Evolutionary conservation across 1,140 invertebrate genomes (phyloP), one percentile per base, ranked within the genome.

Genomic region (Luehdorfia chinensis): DNA sequence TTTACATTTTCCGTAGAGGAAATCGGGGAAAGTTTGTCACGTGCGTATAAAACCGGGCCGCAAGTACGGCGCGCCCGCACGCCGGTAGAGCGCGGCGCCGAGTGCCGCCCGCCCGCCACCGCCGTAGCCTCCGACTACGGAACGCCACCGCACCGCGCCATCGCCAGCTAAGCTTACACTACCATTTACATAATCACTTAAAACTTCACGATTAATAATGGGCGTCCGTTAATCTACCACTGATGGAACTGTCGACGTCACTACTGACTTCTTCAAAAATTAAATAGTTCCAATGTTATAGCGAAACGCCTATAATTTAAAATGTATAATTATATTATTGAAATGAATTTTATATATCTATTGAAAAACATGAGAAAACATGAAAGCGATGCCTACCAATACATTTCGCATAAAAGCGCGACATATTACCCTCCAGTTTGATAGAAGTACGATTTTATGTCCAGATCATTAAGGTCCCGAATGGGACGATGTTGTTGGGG

Each of bases 11-110:
- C 77, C 71, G 70, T 64, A 55, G 56, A 72, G 75, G 68, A 80
- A 74, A 85, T 85, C 81, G 81, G 69, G n/a, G 62, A 83, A 85
- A 81, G 76, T 84, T 85, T 80, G 71, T 73, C 60, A 71, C 70
- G 65, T 61, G 48, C n/a, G n/a, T n/a, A n/a, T n/a, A 49, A 50
- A 68, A 55, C 54, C 62, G 72, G 72, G 75, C 67, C 64, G 62
- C 68, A 60, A 55, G 57, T 36, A 50, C 76, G 68, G 77, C 76
- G 77, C 81, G 78, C 75, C 81, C 81, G 81, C 77, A 74, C 78
- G 72, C 72, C 72, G 68, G 62, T 64, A 77, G 66, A 69, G 78
- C 81, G 76, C 78, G 74, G 67, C 78, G 81, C 65, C 75, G 76
- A 85, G 64, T 85, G 81, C 81, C 78, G 81, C 76, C 78, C 76